A percentile compares a stretch with the other conserved stretches of the same genome.
Evolutionary conservation across 2,888 invertebrate genomes (phyloP).

Genomic region (Eustalomyia histrio): DNA sequence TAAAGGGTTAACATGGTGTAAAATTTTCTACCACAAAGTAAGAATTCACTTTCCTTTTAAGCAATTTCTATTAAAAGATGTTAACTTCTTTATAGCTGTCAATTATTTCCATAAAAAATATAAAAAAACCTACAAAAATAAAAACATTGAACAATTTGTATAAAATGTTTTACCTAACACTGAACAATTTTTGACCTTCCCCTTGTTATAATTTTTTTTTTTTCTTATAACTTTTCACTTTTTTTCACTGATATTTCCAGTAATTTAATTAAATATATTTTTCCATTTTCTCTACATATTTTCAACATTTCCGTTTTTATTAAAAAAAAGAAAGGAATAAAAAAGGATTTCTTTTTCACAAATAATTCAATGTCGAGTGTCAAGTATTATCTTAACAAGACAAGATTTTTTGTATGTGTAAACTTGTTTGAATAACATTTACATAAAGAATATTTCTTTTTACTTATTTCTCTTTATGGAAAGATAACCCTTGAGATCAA

Average conservation of each 20-base stretch:
- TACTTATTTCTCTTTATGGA: background rate
- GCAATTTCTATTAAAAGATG: background rate
- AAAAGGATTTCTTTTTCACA: constrained; percentile 4
- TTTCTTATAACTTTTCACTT: background rate
- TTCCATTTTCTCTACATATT: background rate
- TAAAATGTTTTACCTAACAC: background rate
- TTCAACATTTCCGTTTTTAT: background rate
- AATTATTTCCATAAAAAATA: background rate
- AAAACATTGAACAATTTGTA: background rate
- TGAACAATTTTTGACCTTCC: background rate
- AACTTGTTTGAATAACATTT: constrained; percentile 22
- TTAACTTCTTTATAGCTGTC: background rate
- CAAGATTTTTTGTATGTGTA: constrained; percentile 28
- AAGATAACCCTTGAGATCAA: background rate
- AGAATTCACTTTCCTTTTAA: background rate
- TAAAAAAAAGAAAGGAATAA: background rate
- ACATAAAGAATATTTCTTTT: constrained; percentile 7
- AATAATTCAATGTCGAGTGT: constrained; percentile 59
- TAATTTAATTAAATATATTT: background rate
- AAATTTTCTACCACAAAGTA: too few relatives aligned
- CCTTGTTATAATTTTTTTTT: background rate
- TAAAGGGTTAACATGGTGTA: too few relatives aligned
- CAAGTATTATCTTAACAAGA: constrained; percentile 53
- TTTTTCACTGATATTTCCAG: background rate
- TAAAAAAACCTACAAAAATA: background rate